Evolutionary conservation across 2,888 invertebrate species (phyloP).

Genomic region (Pyralis farinalis): DNA sequence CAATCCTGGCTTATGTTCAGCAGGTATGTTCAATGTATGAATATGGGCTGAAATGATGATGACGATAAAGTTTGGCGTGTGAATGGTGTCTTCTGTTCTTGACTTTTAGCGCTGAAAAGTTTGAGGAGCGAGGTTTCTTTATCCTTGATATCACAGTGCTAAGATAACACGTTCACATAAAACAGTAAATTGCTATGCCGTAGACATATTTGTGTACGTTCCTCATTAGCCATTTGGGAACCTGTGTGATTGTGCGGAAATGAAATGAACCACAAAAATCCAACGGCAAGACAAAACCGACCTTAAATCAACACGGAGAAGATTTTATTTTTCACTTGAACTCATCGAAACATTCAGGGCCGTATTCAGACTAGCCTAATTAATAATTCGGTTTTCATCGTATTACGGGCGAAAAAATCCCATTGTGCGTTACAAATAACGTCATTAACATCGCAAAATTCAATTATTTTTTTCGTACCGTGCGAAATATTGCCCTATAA

Average conservation of each 20-base stretch:
- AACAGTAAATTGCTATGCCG: too few species aligned
- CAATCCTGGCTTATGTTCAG: too few species aligned
- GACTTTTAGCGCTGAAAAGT: too few species aligned
- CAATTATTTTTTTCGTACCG: constrained; percentile 20
- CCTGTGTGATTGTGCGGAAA: constrained; percentile 14
- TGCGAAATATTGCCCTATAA: constrained; percentile 3
- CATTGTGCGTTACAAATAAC: constrained; percentile 24
- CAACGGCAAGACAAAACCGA: not conserved
- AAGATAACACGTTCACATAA: too few species aligned
- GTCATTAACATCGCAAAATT: constrained; percentile 23
- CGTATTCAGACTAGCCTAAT: constrained; percentile 16
- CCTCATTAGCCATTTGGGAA: constrained; percentile 14
- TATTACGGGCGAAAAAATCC: constrained; percentile 19
- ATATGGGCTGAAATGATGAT: too few species aligned
- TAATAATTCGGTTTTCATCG: constrained; percentile 22
- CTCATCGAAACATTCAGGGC: not conserved
- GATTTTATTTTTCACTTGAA: not conserved
- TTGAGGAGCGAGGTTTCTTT: too few species aligned
- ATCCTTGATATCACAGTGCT: too few species aligned
- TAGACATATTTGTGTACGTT: not conserved
- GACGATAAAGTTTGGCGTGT: too few species aligned
- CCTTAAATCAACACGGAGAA: not conserved
- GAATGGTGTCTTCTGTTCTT: too few species aligned
- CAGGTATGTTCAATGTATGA: too few species aligned
- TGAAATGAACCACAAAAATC: constrained; percentile 14